phyloP scores from a whole-genome alignment of 2,113 vertebrate species.

The Cryptomyrus ogoouensis region DNA sequence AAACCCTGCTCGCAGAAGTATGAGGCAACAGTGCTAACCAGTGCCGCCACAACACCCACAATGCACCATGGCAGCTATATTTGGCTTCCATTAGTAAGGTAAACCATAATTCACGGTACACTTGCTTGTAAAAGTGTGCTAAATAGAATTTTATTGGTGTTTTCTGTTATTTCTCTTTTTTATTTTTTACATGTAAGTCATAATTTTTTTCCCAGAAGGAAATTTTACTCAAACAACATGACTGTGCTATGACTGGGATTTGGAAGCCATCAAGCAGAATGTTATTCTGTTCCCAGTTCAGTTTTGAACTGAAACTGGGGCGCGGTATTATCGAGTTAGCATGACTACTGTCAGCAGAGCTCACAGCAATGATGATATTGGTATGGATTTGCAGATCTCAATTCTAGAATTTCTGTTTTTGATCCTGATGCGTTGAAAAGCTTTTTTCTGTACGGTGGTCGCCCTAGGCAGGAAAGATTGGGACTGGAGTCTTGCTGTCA shows the following conservation, averaged over 20 bases:
- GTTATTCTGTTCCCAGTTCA: not conserved
- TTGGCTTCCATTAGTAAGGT: not conserved
- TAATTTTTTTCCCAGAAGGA: not conserved
- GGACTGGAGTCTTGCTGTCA: slow-evolving; percentile 8
- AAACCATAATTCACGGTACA: not conserved
- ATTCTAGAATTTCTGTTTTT: not conserved
- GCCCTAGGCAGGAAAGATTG: not conserved
- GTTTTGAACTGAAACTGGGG: not conserved
- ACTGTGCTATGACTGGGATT: not conserved
- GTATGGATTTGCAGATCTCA: slow-evolving; percentile 1
- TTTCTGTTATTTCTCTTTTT: not conserved
- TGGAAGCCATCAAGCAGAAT: not conserved
- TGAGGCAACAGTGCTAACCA: not conserved
- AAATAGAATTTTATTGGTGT: too few relatives aligned
- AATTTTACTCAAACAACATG: not conserved
- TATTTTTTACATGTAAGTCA: not conserved
- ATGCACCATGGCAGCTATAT: not conserved
- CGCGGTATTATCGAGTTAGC: not conserved
- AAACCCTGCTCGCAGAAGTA: not conserved
- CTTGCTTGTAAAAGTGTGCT: not conserved
- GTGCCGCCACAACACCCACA: not conserved
- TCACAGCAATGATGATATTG: not conserved
- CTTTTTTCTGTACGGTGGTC: not conserved
- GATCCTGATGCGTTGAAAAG: not conserved
- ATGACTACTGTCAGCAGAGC: not conserved